Percentiles rank a stretch among this genome's conserved stretches.
Conservation (phyloP, 2,888 invertebrate species). For the Drosophila austrosaltans region DNA sequence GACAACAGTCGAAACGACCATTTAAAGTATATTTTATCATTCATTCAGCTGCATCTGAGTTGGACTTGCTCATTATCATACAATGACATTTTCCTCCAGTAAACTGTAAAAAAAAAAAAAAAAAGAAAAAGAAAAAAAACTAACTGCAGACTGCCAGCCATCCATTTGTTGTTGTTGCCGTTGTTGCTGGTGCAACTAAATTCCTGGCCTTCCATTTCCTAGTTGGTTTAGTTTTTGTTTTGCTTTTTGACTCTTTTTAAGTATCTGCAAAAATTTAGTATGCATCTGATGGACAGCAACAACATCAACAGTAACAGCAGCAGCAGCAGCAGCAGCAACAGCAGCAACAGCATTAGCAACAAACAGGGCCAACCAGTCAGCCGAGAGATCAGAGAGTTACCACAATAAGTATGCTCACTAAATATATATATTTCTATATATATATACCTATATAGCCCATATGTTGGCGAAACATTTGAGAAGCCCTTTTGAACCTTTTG, state of each 20-base stretch:
- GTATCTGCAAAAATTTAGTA: constrained; percentile 75
- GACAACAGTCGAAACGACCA: constrained; percentile 76
- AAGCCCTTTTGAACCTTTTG: constrained; percentile 73
- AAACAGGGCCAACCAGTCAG: constrained; percentile 60
- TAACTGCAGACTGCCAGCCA: constrained; percentile 62
- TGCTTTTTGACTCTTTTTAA: constrained; percentile 71
- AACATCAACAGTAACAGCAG: constrained; percentile 28
- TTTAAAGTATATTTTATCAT: constrained; percentile 77
- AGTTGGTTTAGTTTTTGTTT: constrained; percentile 52
- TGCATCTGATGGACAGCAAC: constrained; percentile 80
- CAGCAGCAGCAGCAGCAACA: constrained; percentile 40
- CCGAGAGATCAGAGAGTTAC: constrained; percentile 9
- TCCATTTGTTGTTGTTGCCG: constrained; percentile 60
- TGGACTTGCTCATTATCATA: constrained; percentile 77
- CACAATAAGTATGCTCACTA: constrained; percentile 38
- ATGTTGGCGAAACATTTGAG: constrained; percentile 20
- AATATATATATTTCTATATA: constrained; percentile 22
- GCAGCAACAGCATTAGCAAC: constrained; percentile 35
- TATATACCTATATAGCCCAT: neutral
- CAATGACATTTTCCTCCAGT: constrained; percentile 69
- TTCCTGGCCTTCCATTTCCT: constrained; percentile 71
- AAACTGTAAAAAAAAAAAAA: constrained; percentile 84
- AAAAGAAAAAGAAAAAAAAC: constrained; percentile 86
- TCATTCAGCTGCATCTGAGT: constrained; percentile 77
- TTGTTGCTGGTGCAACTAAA: constrained; percentile 58